Percentiles rank a stretch among this genome's conserved stretches.
phyloP scores from a whole-genome alignment of 2,797 vertebrate genomes.

The Simalia tracyae region DNA sequence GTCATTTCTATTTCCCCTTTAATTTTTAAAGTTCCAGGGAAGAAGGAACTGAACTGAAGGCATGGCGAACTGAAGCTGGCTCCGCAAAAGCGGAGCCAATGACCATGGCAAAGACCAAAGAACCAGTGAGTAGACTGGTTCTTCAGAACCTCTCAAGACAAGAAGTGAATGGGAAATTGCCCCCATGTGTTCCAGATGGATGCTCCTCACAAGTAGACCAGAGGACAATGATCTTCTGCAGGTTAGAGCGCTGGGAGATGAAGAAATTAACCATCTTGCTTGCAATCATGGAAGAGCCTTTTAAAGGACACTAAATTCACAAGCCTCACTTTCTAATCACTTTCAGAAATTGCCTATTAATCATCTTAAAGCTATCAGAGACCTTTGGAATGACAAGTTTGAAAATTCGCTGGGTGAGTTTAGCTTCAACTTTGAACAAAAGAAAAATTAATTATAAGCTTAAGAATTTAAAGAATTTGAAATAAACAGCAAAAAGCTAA shows the following conservation, averaged over 20 bases:
- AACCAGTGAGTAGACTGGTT: no score
- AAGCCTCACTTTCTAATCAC: not conserved
- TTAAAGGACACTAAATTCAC: not conserved
- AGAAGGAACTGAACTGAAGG: not conserved
- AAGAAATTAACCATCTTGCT: not conserved
- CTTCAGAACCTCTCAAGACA: no score
- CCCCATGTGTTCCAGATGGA: not conserved
- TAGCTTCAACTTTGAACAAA: not conserved
- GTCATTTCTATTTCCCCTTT: not conserved
- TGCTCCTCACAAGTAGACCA: not conserved
- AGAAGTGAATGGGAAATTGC: no score
- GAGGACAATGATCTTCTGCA: not conserved
- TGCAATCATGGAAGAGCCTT: not conserved
- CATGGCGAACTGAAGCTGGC: no score
- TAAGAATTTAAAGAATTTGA: not conserved
- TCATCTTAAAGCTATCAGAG: not conserved
- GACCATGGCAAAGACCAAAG: not conserved
- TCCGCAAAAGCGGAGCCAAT: not conserved
- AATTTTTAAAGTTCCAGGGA: not conserved
- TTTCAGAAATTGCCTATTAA: not conserved
- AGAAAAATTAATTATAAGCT: not conserved
- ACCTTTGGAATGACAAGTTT: not conserved
- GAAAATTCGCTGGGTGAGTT: not conserved
- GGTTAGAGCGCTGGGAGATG: not conserved
- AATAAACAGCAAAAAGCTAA: not conserved